Conservation (phyloP, 2,888 invertebrate species). For the Chloroclysta siterata region DNA sequence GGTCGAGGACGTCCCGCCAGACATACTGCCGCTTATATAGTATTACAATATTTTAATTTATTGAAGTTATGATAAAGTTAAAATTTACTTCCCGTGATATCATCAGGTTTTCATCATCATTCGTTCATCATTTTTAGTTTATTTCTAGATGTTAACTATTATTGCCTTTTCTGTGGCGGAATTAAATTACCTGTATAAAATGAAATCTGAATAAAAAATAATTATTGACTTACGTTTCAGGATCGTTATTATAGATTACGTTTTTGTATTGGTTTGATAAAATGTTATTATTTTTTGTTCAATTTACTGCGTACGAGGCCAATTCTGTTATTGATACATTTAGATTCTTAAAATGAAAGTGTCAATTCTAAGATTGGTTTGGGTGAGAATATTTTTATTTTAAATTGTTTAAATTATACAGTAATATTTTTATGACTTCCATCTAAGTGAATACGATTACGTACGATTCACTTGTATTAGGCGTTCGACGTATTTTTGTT, state of each 20-base stretch:
- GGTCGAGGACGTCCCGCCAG: constrained; percentile 55
- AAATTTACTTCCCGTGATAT: constrained; percentile 49
- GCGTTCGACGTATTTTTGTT: constrained; percentile 17
- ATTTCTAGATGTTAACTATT: constrained; percentile 23
- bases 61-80: constrained; percentile 50
- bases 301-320: constrained; percentile 47
- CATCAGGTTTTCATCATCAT: constrained; percentile 20
- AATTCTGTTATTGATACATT: constrained; percentile 45
- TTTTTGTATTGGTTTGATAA: constrained; percentile 63
- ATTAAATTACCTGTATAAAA: constrained; percentile 52
- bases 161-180: constrained; percentile 35
- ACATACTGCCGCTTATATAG: constrained; percentile 53
- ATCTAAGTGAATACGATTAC: constrained; percentile 6
- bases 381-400: constrained; percentile 44
- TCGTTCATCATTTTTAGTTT: constrained; percentile 40
- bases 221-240: constrained; percentile 58
- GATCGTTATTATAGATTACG: constrained; percentile 62
- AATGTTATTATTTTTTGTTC: constrained; percentile 57
- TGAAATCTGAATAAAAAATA: constrained; percentile 61
- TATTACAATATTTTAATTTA: constrained; percentile 60
- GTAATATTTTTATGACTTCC: constrained; percentile 32
- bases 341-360: constrained; percentile 21
- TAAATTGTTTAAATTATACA: constrained; percentile 34
- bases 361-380: constrained; percentile 43
- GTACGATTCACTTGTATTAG: constrained; percentile 2